Conservation (phyloP, 2,113 vertebrate species). For the Anoura caudifer region DNA sequence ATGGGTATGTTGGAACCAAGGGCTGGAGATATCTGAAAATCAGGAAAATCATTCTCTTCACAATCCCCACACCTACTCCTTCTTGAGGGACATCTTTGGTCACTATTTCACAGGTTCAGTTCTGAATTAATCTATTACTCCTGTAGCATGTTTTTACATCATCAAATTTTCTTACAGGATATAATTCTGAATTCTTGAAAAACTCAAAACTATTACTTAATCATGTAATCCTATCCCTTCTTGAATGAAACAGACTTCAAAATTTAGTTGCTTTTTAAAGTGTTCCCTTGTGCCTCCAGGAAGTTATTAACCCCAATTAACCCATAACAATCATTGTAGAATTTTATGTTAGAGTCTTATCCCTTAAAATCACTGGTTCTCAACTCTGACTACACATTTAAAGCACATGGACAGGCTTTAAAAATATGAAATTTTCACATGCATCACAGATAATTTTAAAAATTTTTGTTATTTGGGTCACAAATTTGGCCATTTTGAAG, state of each 20-base stretch:
- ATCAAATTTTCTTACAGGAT: background rate
- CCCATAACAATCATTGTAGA: background rate
- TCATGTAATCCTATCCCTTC: background rate
- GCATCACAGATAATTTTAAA: background rate
- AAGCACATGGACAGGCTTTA: background rate
- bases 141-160: background rate
- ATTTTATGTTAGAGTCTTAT: background rate
- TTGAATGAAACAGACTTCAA: background rate
- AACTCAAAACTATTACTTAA: background rate
- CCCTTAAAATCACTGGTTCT: background rate
- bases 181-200: background rate
- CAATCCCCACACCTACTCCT: fast-evolving
- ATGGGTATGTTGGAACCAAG: fast-evolving
- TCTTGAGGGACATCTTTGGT: too few species aligned
- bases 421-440: background rate
- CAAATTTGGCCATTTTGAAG: background rate
- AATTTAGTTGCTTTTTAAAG: background rate
- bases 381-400: background rate
- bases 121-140: background rate
- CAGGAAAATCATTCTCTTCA: background rate
- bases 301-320: background rate
- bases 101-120: too few species aligned
- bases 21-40: fast-evolving
- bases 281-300: background rate
- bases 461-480: background rate